phyloP scores from a whole-genome alignment of 1,140 invertebrate genomes.

The Sipha flava region DNA sequence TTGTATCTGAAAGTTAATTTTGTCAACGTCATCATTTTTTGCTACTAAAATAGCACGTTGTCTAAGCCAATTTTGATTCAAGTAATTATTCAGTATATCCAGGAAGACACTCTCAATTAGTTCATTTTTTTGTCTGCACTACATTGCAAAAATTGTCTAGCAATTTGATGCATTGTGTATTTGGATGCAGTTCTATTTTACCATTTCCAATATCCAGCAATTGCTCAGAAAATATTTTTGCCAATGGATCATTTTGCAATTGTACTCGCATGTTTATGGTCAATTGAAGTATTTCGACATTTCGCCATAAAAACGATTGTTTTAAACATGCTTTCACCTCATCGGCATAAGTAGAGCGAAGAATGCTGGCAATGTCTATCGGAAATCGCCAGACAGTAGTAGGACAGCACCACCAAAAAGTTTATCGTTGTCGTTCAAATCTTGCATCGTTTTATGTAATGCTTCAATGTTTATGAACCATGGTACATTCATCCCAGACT shows the following conservation, averaged over 20 bases:
- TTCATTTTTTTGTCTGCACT: not conserved
- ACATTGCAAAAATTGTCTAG: not conserved
- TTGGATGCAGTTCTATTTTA: not conserved
- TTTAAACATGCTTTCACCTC: slow-evolving; percentile 32
- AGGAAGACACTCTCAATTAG: not conserved
- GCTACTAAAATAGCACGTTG: not conserved
- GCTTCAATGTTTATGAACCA: slow-evolving; percentile 41
- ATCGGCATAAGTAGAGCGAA: slow-evolving; percentile 6
- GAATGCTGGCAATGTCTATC: slow-evolving; percentile 13
- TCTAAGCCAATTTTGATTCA: not conserved
- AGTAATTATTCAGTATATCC: slow-evolving; percentile 11
- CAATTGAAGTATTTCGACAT: not conserved
- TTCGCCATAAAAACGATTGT: slow-evolving; percentile 9
- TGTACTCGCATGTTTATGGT: slow-evolving; percentile 26
- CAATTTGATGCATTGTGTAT: not conserved
- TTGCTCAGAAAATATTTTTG: slow-evolving; percentile 3
- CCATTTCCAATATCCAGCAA: slow-evolving; percentile 24
- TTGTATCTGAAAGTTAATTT: not conserved
- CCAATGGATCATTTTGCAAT: not conserved
- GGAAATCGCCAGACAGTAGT: slow-evolving; percentile 36
- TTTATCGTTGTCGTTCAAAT: not conserved
- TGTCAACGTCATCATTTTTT: not conserved
- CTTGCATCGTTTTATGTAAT: slow-evolving; percentile 37
- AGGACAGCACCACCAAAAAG: slow-evolving; percentile 37
- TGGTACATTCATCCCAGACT: slow-evolving; percentile 45